Conservation (phyloP, 2,888 invertebrate genomes). For the Rhamphomyia laevipes region DNA sequence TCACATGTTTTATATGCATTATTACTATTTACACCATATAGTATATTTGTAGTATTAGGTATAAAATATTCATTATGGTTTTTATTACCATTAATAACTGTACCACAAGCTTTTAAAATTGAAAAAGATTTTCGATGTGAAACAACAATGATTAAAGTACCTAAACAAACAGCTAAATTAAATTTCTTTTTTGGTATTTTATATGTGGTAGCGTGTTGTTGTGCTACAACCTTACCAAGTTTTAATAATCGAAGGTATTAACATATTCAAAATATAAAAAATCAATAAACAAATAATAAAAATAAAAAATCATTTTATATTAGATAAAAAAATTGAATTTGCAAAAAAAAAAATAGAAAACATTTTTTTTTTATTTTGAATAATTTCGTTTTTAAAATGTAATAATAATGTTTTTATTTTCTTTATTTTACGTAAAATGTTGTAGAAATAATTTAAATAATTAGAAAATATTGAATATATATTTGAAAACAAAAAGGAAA, state of each 20-base stretch:
- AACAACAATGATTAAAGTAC: conserved; percentile 68
- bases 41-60: conserved; percentile 75
- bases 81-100: conserved; percentile 73
- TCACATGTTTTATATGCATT: conserved; percentile 85
- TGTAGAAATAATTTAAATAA: no score
- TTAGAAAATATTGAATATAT: no score
- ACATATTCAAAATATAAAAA: background rate
- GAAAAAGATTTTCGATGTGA: conserved; percentile 77
- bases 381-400: no score
- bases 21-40: conserved; percentile 82
- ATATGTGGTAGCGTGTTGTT: conserved; percentile 72
- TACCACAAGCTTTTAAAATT: conserved; percentile 79
- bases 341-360: no score
- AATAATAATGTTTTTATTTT: no score
- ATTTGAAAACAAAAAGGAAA: no score
- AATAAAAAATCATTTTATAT: no score
- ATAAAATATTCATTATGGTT: conserved; percentile 81
- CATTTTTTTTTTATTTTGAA: no score
- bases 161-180: conserved; percentile 77
- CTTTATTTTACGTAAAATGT: no score
- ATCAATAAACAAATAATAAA: no score
- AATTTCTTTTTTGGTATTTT: conserved; percentile 86
- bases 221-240: conserved; percentile 49
- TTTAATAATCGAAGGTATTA: conserved; percentile 27
- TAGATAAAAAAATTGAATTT: no score